Evolutionary conservation across 1,140 invertebrate species (phyloP).

Genomic region (Theocolax elegans): DNA sequence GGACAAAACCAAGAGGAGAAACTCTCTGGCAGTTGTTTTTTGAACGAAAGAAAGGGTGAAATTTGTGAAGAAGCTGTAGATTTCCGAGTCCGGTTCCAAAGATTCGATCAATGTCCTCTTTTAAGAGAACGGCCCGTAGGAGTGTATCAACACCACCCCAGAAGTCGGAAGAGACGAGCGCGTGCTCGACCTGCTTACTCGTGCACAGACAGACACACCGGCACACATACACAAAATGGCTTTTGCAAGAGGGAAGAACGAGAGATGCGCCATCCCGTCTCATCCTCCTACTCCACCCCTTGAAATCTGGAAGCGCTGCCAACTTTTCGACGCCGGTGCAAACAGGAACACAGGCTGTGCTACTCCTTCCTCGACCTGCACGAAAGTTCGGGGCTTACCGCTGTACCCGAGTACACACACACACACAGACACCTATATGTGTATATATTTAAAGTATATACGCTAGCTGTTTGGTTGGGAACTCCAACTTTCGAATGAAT

Average conservation of each 20-base stretch:
- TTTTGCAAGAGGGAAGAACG: slow-evolving; percentile 35
- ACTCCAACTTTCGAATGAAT: slow-evolving; percentile 43
- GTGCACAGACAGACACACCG: too few species aligned
- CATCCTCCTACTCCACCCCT: slow-evolving; percentile 33
- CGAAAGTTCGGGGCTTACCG: slow-evolving; percentile 12
- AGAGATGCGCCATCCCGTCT: not conserved
- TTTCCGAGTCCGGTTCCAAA: slow-evolving; percentile 45
- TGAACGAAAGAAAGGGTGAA: too few species aligned
- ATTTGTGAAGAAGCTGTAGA: too few species aligned
- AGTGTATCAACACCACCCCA: slow-evolving; percentile 45
- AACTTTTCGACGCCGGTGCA: slow-evolving; percentile 49
- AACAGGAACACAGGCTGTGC: slow-evolving; percentile 37
- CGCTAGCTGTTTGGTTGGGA: slow-evolving; percentile 31
- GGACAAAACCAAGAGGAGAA: too few species aligned
- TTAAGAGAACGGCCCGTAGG: not conserved
- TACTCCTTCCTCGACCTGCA: slow-evolving; percentile 35
- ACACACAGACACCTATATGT: slow-evolving; percentile 19
- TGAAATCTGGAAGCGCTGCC: slow-evolving; percentile 58
- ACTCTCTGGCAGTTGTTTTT: too few species aligned
- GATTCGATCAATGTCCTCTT: slow-evolving; percentile 55
- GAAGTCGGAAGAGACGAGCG: slow-evolving; percentile 53
- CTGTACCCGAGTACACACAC: not conserved
- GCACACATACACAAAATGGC: not conserved
- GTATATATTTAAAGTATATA: slow-evolving; percentile 43
- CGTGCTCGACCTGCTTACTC: slow-evolving; percentile 57